Evolutionary conservation across 2,888 invertebrate species (phyloP), one percentile per base, ranked within the genome.

Genomic region (Drosophila dives): DNA sequence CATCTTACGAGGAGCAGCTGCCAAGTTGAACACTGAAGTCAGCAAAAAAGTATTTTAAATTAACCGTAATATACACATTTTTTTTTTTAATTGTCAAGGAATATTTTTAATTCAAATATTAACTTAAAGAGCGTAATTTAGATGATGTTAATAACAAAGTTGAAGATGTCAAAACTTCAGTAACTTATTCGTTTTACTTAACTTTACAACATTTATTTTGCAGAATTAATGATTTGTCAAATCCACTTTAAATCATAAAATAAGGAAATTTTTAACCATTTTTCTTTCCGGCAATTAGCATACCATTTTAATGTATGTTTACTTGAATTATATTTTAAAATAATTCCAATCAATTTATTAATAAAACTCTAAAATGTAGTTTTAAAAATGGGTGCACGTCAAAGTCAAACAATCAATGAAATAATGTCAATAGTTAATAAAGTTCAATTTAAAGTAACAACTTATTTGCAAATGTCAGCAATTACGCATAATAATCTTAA

Each of bases 381-480:
- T 49, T 20, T 29, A 32, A 53, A 55, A 23, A 45, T n/a, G n/a
- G n/a, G n/a, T n/a, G n/a, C n/a, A 69, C 64, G 58, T 63, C 65
- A 42, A 36, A 26, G 33, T 53, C 8, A 15, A n/a, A 2, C 36
- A 55, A 60, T 63, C 55, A 11, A 23, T 20, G 12, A 33, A 42
- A n/a, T 12, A 20, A 45, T 54, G 49, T 48, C 42, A 29, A 61
- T 33, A 33, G 3, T 20, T 20, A 32, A 17, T 8, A 20, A 51
- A 63, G 45, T 26, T 60, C 10, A 36, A 48, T 48, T 34, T 0
- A n/a, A 51, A 26, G 17, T 20, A 26, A 4, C 8, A 34, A 12
- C 23, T 53, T 20, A 48, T n/a, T 60, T 11, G 33, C 23, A 15
- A 42, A 48, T 51, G 23, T 48, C 23, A 1, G 12, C n/a, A 42